phyloP scores from a whole-genome alignment of 2,113 vertebrate genomes.

The Nicator chloris region DNA sequence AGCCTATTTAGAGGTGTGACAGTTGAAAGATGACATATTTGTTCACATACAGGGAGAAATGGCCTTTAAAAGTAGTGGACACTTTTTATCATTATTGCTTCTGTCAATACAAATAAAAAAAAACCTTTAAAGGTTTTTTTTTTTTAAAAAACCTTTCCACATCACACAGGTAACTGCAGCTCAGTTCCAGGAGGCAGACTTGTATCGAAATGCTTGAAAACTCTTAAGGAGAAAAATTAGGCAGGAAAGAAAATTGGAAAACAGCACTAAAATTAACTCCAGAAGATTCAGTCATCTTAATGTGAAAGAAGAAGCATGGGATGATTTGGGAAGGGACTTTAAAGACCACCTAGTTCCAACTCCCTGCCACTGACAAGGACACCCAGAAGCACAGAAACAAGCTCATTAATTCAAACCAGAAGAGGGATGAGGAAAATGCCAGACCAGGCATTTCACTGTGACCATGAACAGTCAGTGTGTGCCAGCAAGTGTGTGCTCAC shows the following conservation, averaged over 20 bases:
- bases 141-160: no score
- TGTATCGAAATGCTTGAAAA: not conserved
- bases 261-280: not conserved
- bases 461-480: not conserved
- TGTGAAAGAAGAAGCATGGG: not conserved
- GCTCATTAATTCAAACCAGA: not conserved
- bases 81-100: not conserved
- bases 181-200: not conserved
- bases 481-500: not conserved
- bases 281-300: not conserved
- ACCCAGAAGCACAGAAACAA: not conserved
- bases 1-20: not conserved
- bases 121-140: not conserved
- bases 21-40: not conserved
- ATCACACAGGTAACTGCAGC: not conserved
- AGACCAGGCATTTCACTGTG: not conserved
- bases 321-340: not conserved
- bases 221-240: not conserved
- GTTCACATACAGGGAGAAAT: not conserved
- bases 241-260: not conserved
- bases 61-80: not conserved
- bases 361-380: not conserved
- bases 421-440: not conserved
- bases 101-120: not conserved
- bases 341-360: not conserved